These are phyloP conservation scores for Coendou prehensilis DNA, from an alignment of 2,797 vertebrate genomes.

Conservation along the genomic window DNA sequence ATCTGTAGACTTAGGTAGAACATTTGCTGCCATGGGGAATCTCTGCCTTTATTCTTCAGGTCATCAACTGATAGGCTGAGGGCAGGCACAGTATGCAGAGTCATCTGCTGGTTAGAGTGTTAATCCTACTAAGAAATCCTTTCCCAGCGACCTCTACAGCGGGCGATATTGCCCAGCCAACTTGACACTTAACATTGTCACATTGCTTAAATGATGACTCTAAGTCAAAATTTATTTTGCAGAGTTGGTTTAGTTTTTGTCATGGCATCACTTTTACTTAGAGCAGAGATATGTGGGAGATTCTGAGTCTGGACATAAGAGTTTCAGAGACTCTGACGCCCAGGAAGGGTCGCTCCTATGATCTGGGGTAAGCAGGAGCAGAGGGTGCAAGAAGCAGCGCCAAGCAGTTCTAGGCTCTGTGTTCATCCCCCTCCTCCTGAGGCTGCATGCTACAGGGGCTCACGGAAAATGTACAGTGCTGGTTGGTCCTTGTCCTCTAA, in stretches of 20 bases:
- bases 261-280: not conserved
- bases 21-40: not conserved
- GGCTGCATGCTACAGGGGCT: not conserved
- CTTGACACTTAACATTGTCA: not conserved
- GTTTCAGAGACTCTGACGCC: not conserved
- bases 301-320: not conserved
- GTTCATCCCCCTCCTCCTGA: not conserved
- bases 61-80: not conserved
- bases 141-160: not conserved
- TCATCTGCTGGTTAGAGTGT: not conserved
- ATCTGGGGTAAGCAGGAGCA: not conserved
- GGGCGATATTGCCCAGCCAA: not conserved
- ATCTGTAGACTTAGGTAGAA: not conserved
- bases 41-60: not conserved
- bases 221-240: not conserved
- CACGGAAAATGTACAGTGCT: not conserved
- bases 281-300: not conserved
- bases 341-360: not conserved
- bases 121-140: not conserved
- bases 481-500: not conserved
- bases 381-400: accelerated
- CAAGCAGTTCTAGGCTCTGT: not conserved
- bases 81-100: not conserved
- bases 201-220: not conserved
- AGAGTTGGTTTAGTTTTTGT: not conserved